Conservation (phyloP, 2,113 vertebrate genomes). For the Clarias magur region DNA sequence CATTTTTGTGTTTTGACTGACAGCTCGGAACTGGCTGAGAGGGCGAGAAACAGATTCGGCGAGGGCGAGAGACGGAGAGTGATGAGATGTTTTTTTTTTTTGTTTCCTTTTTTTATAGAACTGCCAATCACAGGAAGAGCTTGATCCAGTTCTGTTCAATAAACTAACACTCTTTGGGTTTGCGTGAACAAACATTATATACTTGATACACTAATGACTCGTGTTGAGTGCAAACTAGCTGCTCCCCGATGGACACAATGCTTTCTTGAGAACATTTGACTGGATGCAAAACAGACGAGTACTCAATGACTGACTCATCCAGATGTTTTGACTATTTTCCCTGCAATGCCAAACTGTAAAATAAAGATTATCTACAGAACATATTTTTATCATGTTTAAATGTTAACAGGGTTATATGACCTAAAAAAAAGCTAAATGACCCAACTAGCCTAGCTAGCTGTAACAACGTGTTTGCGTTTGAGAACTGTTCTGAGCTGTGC, state of each 20-base stretch:
- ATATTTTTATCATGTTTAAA: neutral
- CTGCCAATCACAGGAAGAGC: neutral
- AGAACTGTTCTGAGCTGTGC: too few species aligned
- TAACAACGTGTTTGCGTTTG: too few species aligned
- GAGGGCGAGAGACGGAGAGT: neutral
- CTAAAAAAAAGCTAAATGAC: too few species aligned
- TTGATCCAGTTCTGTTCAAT: neutral
- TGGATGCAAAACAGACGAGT: neutral
- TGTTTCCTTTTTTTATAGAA: neutral
- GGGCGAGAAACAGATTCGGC: neutral
- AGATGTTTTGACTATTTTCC: neutral
- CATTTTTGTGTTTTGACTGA: conserved; percentile 40
- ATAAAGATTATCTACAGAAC: neutral
- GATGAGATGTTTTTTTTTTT: neutral
- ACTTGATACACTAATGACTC: neutral
- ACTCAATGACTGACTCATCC: neutral
- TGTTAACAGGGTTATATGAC: neutral
- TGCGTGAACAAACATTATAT: neutral
- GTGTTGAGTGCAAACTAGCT: neutral
- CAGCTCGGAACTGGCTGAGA: neutral
- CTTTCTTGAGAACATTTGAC: neutral
- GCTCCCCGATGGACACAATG: neutral
- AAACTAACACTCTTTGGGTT: neutral
- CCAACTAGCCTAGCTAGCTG: too few species aligned
- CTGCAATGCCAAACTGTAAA: neutral